A percentile compares a stretch with the other conserved stretches of the same genome.
Evolutionary conservation across 2,888 invertebrate species (phyloP).

Genomic region (Aethes cnicana): DNA sequence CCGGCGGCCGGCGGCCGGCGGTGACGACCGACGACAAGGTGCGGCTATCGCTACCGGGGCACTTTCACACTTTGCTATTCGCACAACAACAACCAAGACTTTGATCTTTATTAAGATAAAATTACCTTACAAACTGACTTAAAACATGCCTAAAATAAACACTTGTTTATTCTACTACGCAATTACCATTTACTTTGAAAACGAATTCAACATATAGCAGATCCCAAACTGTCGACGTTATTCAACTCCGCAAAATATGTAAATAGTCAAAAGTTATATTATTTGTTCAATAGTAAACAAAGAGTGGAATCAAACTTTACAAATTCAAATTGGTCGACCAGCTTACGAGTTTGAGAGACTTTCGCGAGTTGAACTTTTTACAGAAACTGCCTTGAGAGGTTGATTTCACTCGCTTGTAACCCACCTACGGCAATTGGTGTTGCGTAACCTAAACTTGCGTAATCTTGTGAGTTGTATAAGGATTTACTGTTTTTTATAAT

Average conservation of each 20-base stretch:
- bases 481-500: too few relatives aligned
- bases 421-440: too few relatives aligned
- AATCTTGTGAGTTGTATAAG: too few relatives aligned
- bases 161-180: too few relatives aligned
- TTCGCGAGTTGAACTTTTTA: conserved; percentile 33
- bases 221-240: neutral
- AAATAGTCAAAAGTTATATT: neutral
- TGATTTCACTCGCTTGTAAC: too few relatives aligned
- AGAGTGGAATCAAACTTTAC: conserved; percentile 35
- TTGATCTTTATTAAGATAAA: too few relatives aligned
- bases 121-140: too few relatives aligned
- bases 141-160: too few relatives aligned
- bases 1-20: conserved; percentile 4
- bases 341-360: conserved; percentile 37
- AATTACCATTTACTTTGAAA: too few relatives aligned
- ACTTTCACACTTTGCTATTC: conserved; percentile 1
- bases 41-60: neutral
- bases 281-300: conserved; percentile 14
- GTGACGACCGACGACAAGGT: conserved; percentile 12
- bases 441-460: too few relatives aligned
- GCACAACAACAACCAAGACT: too few relatives aligned
- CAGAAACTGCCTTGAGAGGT: conserved; percentile 30
- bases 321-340: conserved; percentile 36
- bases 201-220: too few relatives aligned
- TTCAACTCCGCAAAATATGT: neutral